Conservation (phyloP, 1,140 invertebrate genomes). For the Cryptotermes secundus region DNA sequence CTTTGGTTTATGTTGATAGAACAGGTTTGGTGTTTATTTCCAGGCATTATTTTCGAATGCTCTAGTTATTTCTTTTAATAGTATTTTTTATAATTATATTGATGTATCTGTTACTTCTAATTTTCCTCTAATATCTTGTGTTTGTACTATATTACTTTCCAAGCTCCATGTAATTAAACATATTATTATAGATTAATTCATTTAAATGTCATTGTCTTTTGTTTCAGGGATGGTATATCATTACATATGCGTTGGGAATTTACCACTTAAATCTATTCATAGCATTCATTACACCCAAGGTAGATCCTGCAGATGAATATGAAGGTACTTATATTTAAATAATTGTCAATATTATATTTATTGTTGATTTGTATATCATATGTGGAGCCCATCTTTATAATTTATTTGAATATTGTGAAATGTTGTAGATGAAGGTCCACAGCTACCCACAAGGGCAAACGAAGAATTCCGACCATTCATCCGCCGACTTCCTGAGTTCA, state of each 20-base stretch:
- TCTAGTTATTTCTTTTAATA: too few species aligned
- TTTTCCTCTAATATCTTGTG: too few species aligned
- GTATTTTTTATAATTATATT: too few species aligned
- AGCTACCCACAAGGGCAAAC: slow-evolving; percentile 89
- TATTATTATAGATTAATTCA: too few species aligned
- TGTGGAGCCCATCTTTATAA: neutral
- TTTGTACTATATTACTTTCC: too few species aligned
- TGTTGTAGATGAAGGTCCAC: slow-evolving; percentile 72
- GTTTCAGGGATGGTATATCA: slow-evolving; percentile 98
- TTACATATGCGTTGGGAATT: slow-evolving; percentile 97
- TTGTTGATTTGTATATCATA: neutral
- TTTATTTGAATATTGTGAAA: neutral
- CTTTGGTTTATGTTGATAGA: too few species aligned
- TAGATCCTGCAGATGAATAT: slow-evolving; percentile 94
- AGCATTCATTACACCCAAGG: slow-evolving; percentile 98
- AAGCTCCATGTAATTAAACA: too few species aligned
- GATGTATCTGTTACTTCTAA: too few species aligned
- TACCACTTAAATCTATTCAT: slow-evolving; percentile 99
- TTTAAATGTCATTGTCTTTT: slow-evolving; percentile 34
- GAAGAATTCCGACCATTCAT: slow-evolving; percentile 99
- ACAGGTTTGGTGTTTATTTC: too few species aligned
- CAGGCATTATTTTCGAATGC: too few species aligned
- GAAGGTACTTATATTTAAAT: slow-evolving; percentile 64
- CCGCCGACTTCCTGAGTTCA: slow-evolving; percentile 96
- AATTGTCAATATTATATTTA: neutral